Base-by-base conservation (phyloP, 2,888 invertebrate species). In the Chrysolina haemoptera region DNA sequence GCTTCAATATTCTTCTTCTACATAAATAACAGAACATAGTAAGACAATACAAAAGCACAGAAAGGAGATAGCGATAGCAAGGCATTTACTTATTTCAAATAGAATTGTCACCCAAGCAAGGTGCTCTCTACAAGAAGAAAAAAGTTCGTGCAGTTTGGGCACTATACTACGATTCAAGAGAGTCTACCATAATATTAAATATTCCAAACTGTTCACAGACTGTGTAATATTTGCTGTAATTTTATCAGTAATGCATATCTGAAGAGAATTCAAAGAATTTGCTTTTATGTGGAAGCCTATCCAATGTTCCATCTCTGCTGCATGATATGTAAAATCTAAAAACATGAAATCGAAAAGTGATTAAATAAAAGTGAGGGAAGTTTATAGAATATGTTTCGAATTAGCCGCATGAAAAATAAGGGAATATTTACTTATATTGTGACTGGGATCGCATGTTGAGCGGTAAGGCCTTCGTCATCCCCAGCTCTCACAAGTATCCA, bases 201-300 rank as follows among this genome's bases (percentile, higher is more conserved):
- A 6, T 35, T 35, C 8, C 35, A 35, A 35, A 12, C 10, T 43
- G 2, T 43, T 5, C 12, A 43, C 43, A 43, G 43, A 14, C 12
- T 43, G 43, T 53, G 18, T n/a, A 66, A 67, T 35, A 40, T 16
- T 20, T 48, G 20, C 22, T 48, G 20, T 10, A 22, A 64, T 40
- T 3, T 62, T 55, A n/a, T 78, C 68, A 77, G 70, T 77, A 79
- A 66, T 79, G 78, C 76, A 79, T 77, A 65, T 77, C 79, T 27
- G 75, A 71, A 64, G 79, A 71, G 69, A 71, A 75, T 65, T 70
- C 70, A 65, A 80, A 79, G 70, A 53, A 53, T 40, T 76, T 70
- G 66, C 67, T 78, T 72, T 75, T 71, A 69, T 71, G 65, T n/a
- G 68, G 59, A 10, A 48, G 59, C 22, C 64, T 68, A 41, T 65